phyloP scores from a whole-genome alignment of 2,113 vertebrate species.

The Haemorhous mexicanus region DNA sequence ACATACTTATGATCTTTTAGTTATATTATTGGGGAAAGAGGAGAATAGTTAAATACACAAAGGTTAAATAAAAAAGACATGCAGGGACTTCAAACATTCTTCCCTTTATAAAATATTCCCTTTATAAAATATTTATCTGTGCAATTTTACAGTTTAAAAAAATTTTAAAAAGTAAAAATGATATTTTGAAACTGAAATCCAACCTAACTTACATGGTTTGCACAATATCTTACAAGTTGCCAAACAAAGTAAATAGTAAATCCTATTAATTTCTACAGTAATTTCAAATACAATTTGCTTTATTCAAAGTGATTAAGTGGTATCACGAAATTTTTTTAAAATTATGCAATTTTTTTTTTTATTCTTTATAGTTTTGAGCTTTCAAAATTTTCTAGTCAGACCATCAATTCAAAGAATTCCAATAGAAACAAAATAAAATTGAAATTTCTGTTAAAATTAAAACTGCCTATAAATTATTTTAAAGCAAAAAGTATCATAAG shows the following conservation, averaged over 20 bases:
- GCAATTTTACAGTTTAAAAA: neutral
- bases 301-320: neutral
- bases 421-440: neutral
- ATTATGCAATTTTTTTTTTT: neutral
- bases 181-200: neutral
- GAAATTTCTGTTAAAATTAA: neutral
- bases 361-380: neutral
- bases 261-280: neutral
- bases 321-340: fast-evolving
- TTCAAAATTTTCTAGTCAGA: neutral
- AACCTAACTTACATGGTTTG: neutral
- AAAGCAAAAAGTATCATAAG: neutral
- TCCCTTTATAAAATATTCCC: neutral
- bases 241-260: neutral
- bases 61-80: neutral
- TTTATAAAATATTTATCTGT: neutral
- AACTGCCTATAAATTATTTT: neutral
- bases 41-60: neutral
- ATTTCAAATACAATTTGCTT: neutral
- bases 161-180: neutral
- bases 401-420: neutral
- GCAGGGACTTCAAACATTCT: neutral
- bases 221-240: neutral
- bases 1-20: neutral
- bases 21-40: neutral